A percentile compares a stretch with the other conserved stretches of the same genome.
phyloP scores from a whole-genome alignment of 2,888 invertebrate species.

The Opisthograptis luteolata region DNA sequence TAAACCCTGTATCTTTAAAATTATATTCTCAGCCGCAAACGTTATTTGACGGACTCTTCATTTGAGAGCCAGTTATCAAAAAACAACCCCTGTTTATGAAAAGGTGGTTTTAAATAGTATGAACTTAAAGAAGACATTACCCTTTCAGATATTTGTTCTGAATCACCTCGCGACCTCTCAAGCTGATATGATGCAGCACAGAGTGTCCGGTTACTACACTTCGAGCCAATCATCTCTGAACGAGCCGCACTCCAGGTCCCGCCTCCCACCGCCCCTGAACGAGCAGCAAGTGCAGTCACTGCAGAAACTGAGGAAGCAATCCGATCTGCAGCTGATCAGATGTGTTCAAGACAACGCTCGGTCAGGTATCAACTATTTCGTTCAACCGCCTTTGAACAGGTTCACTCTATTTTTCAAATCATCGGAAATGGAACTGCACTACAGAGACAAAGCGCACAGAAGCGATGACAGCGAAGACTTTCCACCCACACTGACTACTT shows the following conservation, averaged over 20 bases:
- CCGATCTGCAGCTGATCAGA: slow-evolving; percentile 94
- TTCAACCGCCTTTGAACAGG: slow-evolving; percentile 92
- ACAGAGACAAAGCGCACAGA: slow-evolving; percentile 92
- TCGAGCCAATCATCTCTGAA: slow-evolving; percentile 90
- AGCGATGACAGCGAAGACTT: slow-evolving; percentile 88
- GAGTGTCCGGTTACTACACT: slow-evolving; percentile 95
- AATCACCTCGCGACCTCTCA: slow-evolving; percentile 86
- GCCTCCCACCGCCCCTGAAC: slow-evolving; percentile 85
- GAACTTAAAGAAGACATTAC: no score
- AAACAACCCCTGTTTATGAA: no score
- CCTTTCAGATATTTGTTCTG: slow-evolving; percentile 85
- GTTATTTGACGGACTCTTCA: no score
- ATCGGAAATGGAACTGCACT: slow-evolving; percentile 91
- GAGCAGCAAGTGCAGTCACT: slow-evolving; percentile 85
- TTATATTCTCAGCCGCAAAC: no score
- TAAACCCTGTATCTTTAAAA: no score
- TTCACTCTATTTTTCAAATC: slow-evolving; percentile 93
- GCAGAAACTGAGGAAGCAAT: slow-evolving; percentile 93
- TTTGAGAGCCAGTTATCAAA: no score
- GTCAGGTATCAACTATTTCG: slow-evolving; percentile 92
- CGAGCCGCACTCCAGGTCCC: slow-evolving; percentile 56
- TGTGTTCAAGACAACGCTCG: slow-evolving; percentile 95
- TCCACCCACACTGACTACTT: slow-evolving; percentile 93
- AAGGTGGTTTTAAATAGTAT: no score
- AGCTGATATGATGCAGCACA: slow-evolving; percentile 89